Percentiles rank a stretch among this genome's conserved stretches.
These are phyloP conservation scores for Phenganax marumi DNA, from an alignment of 92 coral and sea anemone species.

Conservation along the genomic window DNA sequence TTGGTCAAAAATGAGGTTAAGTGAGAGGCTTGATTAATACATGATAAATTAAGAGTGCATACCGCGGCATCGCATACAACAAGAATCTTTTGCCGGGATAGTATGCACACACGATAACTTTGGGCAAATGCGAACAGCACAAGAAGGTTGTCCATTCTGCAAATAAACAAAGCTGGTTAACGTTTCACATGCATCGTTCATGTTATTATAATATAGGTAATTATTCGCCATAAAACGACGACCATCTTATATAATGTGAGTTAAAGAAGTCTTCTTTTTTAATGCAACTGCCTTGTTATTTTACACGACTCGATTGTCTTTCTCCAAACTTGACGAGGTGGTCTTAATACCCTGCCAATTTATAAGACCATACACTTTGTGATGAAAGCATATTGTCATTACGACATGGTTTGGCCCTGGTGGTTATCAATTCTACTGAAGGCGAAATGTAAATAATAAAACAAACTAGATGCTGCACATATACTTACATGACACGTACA, in stretches of 20 bases:
- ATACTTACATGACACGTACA: conserved; percentile 34
- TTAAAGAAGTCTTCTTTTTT: too few relatives aligned
- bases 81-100: conserved; percentile 21
- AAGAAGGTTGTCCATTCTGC: conserved; percentile 66
- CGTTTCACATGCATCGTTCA: conserved; percentile 56
- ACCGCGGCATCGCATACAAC: conserved; percentile 27
- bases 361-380: conserved; percentile 54
- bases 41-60: neutral
- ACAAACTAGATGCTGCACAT: neutral
- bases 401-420: conserved; percentile 25
- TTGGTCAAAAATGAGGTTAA: too few relatives aligned
- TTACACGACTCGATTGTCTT: too few relatives aligned
- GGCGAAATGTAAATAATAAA: neutral
- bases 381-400: neutral
- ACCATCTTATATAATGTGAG: too few relatives aligned
- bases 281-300: too few relatives aligned
- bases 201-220: neutral
- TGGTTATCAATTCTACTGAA: neutral
- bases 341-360: too few relatives aligned
- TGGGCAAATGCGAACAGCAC: conserved; percentile 71
- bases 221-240: too few relatives aligned
- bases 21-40: neutral
- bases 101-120: conserved; percentile 45
- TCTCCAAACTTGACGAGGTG: too few relatives aligned
- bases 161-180: conserved; percentile 24